phyloP scores from a whole-genome alignment of 2,113 vertebrate genomes.

The Macrotus californicus region DNA sequence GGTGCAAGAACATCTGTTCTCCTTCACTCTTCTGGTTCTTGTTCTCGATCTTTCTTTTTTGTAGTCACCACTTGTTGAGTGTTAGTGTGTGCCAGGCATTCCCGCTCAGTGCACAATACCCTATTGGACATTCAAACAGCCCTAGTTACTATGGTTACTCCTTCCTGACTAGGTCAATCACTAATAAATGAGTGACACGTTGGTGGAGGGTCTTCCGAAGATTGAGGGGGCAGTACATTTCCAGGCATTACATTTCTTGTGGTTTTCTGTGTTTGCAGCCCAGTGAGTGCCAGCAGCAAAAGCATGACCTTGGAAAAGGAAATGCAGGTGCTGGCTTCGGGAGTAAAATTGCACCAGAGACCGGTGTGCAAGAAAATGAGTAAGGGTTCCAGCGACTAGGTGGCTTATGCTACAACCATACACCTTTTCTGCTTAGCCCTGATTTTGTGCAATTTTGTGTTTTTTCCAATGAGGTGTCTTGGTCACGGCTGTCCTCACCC shows the following conservation, averaged over 20 bases:
- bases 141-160: neutral
- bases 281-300: neutral
- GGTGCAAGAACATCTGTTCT: neutral
- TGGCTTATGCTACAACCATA: rapidly evolving
- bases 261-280: neutral
- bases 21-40: neutral
- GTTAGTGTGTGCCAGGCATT: neutral
- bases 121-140: neutral
- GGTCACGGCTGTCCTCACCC: too few species aligned
- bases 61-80: neutral
- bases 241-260: neutral
- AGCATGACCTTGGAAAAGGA: neutral
- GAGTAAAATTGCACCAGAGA: neutral
- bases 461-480: neutral
- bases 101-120: neutral
- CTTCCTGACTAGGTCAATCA: neutral
- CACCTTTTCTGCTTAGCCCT: neutral
- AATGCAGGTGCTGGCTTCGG: neutral
- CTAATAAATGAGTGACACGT: neutral
- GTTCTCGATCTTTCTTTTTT: neutral
- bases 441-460: neutral
- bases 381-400: neutral
- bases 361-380: neutral
- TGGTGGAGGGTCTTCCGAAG: neutral
- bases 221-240: neutral